These are phyloP conservation scores for Biston betularia DNA, from an alignment of 2,888 invertebrate species.

Conservation along the genomic window DNA sequence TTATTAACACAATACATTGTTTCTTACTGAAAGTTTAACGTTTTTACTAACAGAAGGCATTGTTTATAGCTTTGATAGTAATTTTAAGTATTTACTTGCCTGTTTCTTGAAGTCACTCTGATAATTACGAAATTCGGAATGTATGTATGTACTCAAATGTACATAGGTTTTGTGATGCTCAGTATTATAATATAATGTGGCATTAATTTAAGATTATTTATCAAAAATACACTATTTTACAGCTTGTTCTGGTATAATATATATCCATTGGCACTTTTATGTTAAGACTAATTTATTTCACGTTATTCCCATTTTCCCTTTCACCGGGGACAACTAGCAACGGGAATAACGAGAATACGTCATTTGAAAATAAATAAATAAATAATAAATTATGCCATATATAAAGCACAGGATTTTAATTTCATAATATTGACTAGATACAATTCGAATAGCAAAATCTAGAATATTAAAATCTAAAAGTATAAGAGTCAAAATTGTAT, in stretches of 20 bases:
- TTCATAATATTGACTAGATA: conserved; percentile 15
- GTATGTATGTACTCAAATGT: conserved; percentile 20
- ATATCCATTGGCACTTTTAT: conserved; percentile 37
- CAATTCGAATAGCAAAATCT: conserved; percentile 17
- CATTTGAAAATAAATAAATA: too few relatives aligned
- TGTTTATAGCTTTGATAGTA: not conserved
- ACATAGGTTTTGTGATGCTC: conserved; percentile 4
- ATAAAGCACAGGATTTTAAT: not conserved
- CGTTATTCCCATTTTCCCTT: too few relatives aligned
- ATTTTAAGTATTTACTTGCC: not conserved
- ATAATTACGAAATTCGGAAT: conserved; percentile 27
- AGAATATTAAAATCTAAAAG: conserved; percentile 13
- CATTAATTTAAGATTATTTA: not conserved
- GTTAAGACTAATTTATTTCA: not conserved
- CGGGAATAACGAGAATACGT: too few relatives aligned
- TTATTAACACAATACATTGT: too few relatives aligned
- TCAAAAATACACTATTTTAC: conserved; percentile 11
- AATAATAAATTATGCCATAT: not conserved
- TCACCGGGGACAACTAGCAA: too few relatives aligned
- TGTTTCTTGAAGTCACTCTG: not conserved
- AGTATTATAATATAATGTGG: not conserved
- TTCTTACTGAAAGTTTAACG: too few relatives aligned
- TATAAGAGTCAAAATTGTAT: conserved; percentile 15
- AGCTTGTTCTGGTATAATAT: conserved; percentile 27
- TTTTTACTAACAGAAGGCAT: too few relatives aligned